These are phyloP conservation scores for Myiothlypis coronata DNA, from an alignment of 2,797 vertebrate genomes.

Conservation along the genomic window DNA sequence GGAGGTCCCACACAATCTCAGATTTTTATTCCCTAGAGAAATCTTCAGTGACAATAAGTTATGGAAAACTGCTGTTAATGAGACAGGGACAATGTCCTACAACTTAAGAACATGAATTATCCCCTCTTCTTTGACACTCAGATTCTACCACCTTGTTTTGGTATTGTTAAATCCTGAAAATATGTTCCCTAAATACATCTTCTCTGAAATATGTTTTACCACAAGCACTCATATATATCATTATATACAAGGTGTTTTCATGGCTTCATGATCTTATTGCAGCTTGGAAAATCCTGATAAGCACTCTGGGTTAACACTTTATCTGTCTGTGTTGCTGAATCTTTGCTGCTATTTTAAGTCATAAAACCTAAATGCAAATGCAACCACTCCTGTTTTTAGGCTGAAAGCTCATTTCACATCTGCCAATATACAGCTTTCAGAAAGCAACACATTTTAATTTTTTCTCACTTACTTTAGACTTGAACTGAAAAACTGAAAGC, in stretches of 20 bases:
- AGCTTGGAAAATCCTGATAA: background rate
- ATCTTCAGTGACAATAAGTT: background rate
- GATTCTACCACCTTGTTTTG: background rate
- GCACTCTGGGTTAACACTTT: background rate
- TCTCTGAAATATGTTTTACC: background rate
- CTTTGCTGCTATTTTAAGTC: background rate
- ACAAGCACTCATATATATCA: background rate
- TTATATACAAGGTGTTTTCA: background rate
- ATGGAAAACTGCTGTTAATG: background rate
- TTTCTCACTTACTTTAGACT: background rate
- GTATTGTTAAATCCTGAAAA: background rate
- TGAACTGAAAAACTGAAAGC: background rate
- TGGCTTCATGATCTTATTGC: background rate
- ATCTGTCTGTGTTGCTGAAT: background rate
- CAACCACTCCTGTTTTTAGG: background rate
- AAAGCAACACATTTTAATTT: background rate
- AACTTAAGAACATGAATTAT: background rate
- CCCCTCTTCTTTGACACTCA: background rate
- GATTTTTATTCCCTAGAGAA: background rate
- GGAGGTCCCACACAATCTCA: background rate
- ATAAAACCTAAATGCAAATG: background rate
- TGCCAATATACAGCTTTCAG: background rate
- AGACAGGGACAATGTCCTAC: background rate
- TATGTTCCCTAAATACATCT: background rate
- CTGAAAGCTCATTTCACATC: background rate